Percentiles rank a stretch among this genome's conserved stretches.
These are phyloP conservation scores for Bradypodion pumilum DNA, from an alignment of 2,797 vertebrate genomes.

Conservation along the genomic window DNA sequence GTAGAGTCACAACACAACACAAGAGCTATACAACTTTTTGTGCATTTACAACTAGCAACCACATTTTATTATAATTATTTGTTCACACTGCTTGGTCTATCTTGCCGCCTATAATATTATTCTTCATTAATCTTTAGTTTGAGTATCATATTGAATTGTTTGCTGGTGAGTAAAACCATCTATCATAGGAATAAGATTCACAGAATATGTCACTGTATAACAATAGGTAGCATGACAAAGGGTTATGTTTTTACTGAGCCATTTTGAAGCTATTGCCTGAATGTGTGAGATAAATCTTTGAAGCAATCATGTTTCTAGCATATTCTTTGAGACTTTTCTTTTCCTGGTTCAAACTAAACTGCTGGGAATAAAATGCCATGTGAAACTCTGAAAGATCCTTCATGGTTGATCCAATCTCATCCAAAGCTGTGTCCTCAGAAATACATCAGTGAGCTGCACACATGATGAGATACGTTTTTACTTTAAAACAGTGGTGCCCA, in stretches of 20 bases:
- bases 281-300: background rate
- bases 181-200: background rate
- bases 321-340: background rate
- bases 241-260: background rate
- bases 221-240: conserved; percentile 2
- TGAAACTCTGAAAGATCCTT: background rate
- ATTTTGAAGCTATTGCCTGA: conserved; percentile 11
- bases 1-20: background rate
- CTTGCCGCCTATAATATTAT: background rate
- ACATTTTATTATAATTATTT: background rate
- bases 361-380: background rate
- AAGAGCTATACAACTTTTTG: background rate
- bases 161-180: conserved; percentile 14
- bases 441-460: background rate
- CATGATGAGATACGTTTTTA: background rate
- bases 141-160: background rate
- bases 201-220: background rate
- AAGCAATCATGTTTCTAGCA: background rate
- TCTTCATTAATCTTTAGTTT: conserved; percentile 8
- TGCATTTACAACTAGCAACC: background rate
- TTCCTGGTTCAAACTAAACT: background rate
- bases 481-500: no score
- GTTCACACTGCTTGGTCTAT: background rate
- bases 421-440: background rate
- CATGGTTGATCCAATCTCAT: background rate